Percentiles rank a stretch among this genome's conserved stretches.
Evolutionary conservation across 1,140 invertebrate species (phyloP).

Genomic region (Cyphomyrmex costatus): DNA sequence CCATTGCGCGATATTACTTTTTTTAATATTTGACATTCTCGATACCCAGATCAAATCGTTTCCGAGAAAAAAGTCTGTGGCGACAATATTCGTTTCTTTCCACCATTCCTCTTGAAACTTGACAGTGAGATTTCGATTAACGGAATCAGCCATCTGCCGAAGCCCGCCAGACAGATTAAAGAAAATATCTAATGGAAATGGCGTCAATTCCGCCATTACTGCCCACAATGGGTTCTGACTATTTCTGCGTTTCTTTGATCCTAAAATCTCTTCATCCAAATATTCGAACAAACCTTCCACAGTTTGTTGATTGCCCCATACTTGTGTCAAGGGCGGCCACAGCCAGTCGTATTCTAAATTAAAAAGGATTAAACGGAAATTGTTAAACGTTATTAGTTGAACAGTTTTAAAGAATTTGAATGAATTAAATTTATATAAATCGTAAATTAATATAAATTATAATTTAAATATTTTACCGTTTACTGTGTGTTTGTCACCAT

Average conservation of each 20-base stretch:
- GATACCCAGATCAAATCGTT: conserved; percentile 92
- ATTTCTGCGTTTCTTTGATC: conserved; percentile 78
- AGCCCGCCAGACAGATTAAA: conserved; percentile 89
- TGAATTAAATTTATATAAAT: not conserved
- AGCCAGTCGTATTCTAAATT: conserved; percentile 89
- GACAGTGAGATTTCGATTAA: conserved; percentile 90
- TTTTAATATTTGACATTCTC: conserved; percentile 88
- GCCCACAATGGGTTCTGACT: conserved; percentile 90
- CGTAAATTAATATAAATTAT: not conserved
- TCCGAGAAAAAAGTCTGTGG: conserved; percentile 93
- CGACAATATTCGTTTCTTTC: conserved; percentile 90
- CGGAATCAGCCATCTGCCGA: conserved; percentile 90
- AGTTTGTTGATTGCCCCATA: conserved; percentile 89
- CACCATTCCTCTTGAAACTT: conserved; percentile 90
- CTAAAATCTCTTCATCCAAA: conserved; percentile 87
- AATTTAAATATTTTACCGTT: conserved; percentile 83
- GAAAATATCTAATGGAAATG: conserved; percentile 90
- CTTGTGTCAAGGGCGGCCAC: conserved; percentile 91
- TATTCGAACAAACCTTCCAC: conserved; percentile 87
- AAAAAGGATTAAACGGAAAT: not conserved
- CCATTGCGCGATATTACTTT: conserved; percentile 80
- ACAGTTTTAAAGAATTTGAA: not conserved
- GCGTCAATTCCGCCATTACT: conserved; percentile 94
- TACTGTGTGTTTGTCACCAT: conserved; percentile 88
- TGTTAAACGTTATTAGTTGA: conserved; percentile 6